Evolutionary conservation across 2,888 invertebrate species (phyloP).

Genomic region (Ornithoptera priamus): DNA sequence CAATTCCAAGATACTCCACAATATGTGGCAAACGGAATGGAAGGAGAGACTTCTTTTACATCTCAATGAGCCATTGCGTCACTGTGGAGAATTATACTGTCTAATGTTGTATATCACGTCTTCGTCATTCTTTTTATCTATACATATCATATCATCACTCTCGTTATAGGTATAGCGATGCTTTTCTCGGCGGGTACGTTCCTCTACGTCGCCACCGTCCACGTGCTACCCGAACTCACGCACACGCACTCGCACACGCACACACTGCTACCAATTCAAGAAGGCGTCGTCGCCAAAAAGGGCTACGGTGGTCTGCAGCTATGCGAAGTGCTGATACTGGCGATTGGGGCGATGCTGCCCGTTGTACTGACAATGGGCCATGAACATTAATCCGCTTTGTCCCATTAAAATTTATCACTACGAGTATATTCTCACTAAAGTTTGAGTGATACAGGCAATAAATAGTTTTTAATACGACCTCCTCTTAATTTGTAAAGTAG

Average conservation of each 20-base stretch:
- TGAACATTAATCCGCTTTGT: constrained; percentile 82
- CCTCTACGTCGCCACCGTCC: constrained; percentile 98
- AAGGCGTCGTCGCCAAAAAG: constrained; percentile 51
- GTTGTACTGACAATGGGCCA: constrained; percentile 95
- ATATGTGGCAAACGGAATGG: too few relatives aligned
- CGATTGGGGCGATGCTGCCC: constrained; percentile 93
- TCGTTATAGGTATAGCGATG: constrained; percentile 90
- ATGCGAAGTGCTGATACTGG: constrained; percentile 89
- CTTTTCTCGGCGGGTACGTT: constrained; percentile 99
- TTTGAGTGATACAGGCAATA: background rate
- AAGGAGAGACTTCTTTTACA: too few relatives aligned
- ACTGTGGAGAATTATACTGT: too few relatives aligned
- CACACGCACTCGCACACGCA: constrained; percentile 67
- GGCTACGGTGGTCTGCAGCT: constrained; percentile 82
- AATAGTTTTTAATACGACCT: background rate
- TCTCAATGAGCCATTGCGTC: too few relatives aligned
- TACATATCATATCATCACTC: too few relatives aligned
- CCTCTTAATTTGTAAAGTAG: background rate
- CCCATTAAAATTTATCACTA: background rate
- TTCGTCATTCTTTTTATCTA: background rate
- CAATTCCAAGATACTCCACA: too few relatives aligned
- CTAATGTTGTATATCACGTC: background rate
- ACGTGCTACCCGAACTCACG: constrained; percentile 97
- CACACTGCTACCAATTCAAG: constrained; percentile 59
- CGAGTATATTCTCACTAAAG: background rate